Conservation (phyloP, 2,888 invertebrate genomes). For the Agrochola circellaris region DNA sequence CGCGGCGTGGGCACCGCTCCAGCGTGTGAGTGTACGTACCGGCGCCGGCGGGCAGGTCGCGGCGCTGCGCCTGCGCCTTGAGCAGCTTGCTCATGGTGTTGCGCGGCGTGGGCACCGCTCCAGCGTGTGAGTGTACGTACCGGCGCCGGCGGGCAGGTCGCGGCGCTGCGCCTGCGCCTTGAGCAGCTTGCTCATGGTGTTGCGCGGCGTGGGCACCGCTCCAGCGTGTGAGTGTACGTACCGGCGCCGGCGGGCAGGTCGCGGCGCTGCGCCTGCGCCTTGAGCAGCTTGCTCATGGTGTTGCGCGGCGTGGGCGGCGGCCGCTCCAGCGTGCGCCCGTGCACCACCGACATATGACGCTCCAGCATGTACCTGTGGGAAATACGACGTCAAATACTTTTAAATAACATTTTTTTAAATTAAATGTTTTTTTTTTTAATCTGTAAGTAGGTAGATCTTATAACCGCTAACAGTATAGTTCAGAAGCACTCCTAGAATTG, state of each 20-base stretch:
- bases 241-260: conserved; percentile 35
- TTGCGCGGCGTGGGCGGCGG: conserved; percentile 87
- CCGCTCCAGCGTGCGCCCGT: conserved; percentile 87
- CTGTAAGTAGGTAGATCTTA: too few species aligned
- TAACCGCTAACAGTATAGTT: too few species aligned
- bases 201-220: conserved; percentile 68
- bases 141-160: conserved; percentile 34
- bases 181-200: conserved; percentile 65
- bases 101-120: conserved; percentile 84
- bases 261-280: conserved; percentile 82
- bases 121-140: conserved; percentile 76
- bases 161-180: conserved; percentile 84
- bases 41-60: conserved; percentile 71
- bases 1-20: conserved; percentile 84
- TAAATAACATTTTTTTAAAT: too few species aligned
- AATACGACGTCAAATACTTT: not conserved
- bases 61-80: conserved; percentile 60
- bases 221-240: conserved; percentile 79
- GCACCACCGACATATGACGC: conserved; percentile 83
- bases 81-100: conserved; percentile 58
- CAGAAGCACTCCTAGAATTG: too few species aligned
- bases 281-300: conserved; percentile 77
- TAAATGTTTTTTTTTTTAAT: too few species aligned
- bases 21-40: conserved; percentile 65
- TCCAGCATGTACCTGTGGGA: conserved; percentile 83